phyloP scores from a whole-genome alignment of 2,888 invertebrate species.

The Conops quadrifasciatus region DNA sequence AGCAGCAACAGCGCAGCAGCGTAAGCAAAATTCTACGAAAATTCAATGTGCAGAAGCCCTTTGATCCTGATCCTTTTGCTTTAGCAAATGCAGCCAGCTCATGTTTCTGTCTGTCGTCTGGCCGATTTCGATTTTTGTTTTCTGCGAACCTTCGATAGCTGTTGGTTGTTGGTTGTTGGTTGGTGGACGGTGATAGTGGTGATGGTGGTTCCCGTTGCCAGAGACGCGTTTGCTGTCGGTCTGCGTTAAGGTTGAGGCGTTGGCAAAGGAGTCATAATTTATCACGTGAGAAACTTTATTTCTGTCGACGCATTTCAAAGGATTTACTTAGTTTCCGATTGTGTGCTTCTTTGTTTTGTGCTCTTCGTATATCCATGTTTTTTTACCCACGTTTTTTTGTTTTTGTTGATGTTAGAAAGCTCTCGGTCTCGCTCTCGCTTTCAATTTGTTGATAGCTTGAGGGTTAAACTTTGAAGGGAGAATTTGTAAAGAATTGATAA shows the following conservation, averaged over 20 bases:
- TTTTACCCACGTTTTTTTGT: not conserved
- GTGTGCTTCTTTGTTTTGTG: not conserved
- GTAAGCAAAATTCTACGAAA: constrained; percentile 6
- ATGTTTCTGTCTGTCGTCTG: not conserved
- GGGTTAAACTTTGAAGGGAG: constrained; percentile 4
- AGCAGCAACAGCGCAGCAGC: not conserved
- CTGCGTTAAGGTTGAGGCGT: not conserved
- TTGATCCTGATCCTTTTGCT: not conserved
- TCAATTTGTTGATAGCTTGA: constrained; percentile 9
- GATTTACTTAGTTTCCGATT: constrained; percentile 2
- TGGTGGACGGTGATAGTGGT: not conserved
- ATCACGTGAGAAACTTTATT: constrained; percentile 33
- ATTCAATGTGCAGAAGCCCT: not conserved
- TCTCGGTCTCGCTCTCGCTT: too few relatives aligned
- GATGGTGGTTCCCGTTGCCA: too few relatives aligned
- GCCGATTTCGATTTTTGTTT: not conserved
- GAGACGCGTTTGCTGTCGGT: not conserved
- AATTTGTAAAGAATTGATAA: constrained; percentile 30
- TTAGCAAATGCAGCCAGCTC: not conserved
- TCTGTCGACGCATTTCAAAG: constrained; percentile 22
- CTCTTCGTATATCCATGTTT: not conserved
- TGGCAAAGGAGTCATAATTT: constrained; percentile 27
- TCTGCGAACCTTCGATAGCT: not conserved
- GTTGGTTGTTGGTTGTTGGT: not conserved
- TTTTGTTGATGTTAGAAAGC: constrained; percentile 9